These are phyloP conservation scores for Muntiacus muntjak DNA, from an alignment of 2,113 vertebrate genomes.

Conservation along the genomic window DNA sequence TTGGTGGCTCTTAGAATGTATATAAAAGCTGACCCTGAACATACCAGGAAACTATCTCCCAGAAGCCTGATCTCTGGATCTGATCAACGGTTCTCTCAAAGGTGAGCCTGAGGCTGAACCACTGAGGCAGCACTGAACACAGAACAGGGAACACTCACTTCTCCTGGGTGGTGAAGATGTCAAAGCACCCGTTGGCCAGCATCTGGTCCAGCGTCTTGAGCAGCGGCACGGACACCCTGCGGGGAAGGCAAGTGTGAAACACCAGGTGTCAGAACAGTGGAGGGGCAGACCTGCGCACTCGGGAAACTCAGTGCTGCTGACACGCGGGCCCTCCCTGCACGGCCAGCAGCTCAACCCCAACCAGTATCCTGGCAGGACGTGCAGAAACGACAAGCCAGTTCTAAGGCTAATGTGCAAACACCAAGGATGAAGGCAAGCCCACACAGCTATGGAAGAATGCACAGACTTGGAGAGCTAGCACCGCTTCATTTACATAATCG, in stretches of 20 bases:
- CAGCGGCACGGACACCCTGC: conserved; percentile 91
- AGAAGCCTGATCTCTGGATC: neutral
- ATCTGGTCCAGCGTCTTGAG: conserved; percentile 93
- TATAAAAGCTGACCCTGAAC: too few relatives aligned
- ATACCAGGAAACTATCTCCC: neutral
- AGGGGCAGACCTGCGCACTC: fast-evolving
- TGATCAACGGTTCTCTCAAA: neutral
- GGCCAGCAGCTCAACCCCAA: neutral
- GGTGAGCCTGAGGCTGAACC: neutral
- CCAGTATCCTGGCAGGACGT: fast-evolving
- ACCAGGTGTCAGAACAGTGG: neutral
- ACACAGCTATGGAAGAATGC: neutral
- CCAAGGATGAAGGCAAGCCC: too few relatives aligned
- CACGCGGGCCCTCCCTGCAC: neutral
- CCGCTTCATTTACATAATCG: fast-evolving
- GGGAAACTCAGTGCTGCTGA: neutral
- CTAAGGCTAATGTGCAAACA: neutral
- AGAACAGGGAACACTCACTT: conserved; percentile 81
- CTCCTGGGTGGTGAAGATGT: conserved; percentile 84
- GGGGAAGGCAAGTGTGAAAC: neutral
- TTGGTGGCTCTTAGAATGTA: too few relatives aligned
- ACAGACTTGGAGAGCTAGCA: fast-evolving
- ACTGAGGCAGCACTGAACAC: fast-evolving
- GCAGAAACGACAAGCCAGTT: too few relatives aligned
- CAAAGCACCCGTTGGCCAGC: conserved; percentile 89